These are phyloP conservation scores for Tenodera sinensis DNA, from an alignment of 2,888 invertebrate species.

Conservation along the genomic window DNA sequence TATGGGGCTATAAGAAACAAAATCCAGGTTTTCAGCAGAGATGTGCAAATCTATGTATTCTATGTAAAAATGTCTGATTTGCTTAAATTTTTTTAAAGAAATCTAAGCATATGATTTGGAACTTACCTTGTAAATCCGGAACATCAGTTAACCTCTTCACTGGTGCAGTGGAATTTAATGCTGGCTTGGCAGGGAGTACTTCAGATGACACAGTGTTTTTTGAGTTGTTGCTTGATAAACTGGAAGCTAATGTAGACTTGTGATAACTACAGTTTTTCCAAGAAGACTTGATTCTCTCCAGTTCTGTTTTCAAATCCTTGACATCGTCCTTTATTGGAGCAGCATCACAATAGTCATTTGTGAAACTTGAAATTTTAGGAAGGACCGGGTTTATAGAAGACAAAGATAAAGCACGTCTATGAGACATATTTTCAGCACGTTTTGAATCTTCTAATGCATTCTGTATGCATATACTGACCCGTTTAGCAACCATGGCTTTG, in stretches of 20 bases:
- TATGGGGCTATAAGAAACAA: too few species aligned
- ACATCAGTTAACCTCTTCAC: neutral
- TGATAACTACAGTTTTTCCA: neutral
- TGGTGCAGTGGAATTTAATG: neutral
- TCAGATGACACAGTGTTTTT: neutral
- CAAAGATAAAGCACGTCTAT: neutral
- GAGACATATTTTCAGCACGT: neutral
- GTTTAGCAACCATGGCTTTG: conserved; percentile 1
- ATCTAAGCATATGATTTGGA: neutral
- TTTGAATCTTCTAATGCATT: neutral
- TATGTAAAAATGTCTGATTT: neutral
- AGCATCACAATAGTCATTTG: neutral
- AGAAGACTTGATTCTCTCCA: neutral
- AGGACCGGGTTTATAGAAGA: neutral
- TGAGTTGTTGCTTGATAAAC: neutral
- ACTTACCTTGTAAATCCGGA: neutral
- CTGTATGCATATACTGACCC: neutral
- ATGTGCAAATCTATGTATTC: too few species aligned
- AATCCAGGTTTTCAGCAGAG: too few species aligned
- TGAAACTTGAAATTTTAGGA: neutral
- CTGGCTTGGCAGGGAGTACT: neutral
- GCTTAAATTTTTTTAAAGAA: neutral
- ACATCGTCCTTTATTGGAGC: neutral
- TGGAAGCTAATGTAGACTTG: neutral
- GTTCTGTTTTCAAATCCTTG: neutral